phyloP scores from a whole-genome alignment of 35 echinoderm and acorn worm genomes.

The Heliocidaris erythrogramma region DNA sequence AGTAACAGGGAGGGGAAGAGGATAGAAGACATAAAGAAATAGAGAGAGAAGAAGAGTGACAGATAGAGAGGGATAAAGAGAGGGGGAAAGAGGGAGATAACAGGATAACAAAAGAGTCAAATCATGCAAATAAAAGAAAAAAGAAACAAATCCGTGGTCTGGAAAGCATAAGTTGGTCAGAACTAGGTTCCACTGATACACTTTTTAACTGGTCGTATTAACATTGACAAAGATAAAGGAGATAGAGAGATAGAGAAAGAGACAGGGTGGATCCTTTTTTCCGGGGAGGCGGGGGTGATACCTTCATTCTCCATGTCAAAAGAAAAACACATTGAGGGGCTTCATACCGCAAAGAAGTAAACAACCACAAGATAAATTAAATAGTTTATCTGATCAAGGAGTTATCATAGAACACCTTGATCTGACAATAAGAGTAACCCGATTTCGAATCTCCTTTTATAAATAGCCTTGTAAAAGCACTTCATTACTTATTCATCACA shows the following conservation, averaged over 20 bases:
- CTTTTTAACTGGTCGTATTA: background rate
- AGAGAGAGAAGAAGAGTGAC: background rate
- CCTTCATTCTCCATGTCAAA: background rate
- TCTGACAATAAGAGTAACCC: background rate
- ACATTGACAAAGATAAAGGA: background rate
- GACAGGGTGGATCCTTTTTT: background rate
- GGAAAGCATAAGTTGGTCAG: background rate
- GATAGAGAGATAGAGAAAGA: background rate
- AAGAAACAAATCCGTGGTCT: background rate
- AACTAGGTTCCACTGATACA: conserved; percentile 3
- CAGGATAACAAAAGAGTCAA: background rate
- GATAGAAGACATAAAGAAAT: too few relatives aligned
- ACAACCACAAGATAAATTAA: background rate
- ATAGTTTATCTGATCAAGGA: background rate
- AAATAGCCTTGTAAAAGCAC: background rate
- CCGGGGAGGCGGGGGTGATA: background rate
- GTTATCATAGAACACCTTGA: too few relatives aligned
- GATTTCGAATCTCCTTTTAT: background rate
- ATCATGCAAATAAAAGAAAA: background rate
- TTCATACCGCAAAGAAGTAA: background rate
- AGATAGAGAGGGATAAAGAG: background rate
- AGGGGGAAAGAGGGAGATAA: background rate
- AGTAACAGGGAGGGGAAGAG: too few relatives aligned
- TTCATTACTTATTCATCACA: background rate
- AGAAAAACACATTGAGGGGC: background rate